These are phyloP conservation scores for Dissostichus mawsoni DNA, from an alignment of 2,113 vertebrate genomes.

Conservation along the genomic window DNA sequence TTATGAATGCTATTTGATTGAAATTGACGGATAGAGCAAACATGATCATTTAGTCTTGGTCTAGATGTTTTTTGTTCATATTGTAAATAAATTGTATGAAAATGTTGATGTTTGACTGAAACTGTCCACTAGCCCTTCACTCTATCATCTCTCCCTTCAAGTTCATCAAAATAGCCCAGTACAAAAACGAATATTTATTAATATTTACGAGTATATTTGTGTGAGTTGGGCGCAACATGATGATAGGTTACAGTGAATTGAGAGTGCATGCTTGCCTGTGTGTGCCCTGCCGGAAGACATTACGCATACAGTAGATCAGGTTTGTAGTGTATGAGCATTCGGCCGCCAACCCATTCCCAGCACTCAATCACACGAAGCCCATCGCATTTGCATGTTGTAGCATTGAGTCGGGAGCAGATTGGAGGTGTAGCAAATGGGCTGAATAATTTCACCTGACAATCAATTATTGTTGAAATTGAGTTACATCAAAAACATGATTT, in stretches of 20 bases:
- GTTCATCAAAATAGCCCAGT: neutral
- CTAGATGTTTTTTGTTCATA: no score
- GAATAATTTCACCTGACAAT: slow-evolving; percentile 69
- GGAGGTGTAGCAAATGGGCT: slow-evolving; percentile 66
- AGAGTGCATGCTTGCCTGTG: neutral
- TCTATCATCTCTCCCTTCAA: neutral
- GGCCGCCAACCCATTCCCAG: neutral
- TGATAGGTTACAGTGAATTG: slow-evolving; percentile 58
- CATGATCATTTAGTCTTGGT: no score
- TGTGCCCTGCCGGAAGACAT: slow-evolving; percentile 1
- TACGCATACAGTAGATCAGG: slow-evolving; percentile 1
- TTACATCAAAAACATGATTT: slow-evolving; percentile 58
- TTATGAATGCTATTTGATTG: neutral
- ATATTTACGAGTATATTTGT: slow-evolving; percentile 19
- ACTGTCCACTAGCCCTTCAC: neutral
- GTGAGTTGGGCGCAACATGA: slow-evolving; percentile 34
- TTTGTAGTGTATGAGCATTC: slow-evolving; percentile 25
- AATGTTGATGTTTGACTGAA: neutral
- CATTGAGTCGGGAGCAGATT: slow-evolving; percentile 26
- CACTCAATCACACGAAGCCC: slow-evolving; percentile 49
- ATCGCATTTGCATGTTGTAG: slow-evolving; percentile 62
- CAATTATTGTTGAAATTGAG: slow-evolving; percentile 61
- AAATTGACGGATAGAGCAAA: neutral
- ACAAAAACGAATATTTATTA: slow-evolving; percentile 50
- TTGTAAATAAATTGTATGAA: neutral